phyloP scores from a whole-genome alignment of 2,888 invertebrate genomes.

The Neria commutata region DNA sequence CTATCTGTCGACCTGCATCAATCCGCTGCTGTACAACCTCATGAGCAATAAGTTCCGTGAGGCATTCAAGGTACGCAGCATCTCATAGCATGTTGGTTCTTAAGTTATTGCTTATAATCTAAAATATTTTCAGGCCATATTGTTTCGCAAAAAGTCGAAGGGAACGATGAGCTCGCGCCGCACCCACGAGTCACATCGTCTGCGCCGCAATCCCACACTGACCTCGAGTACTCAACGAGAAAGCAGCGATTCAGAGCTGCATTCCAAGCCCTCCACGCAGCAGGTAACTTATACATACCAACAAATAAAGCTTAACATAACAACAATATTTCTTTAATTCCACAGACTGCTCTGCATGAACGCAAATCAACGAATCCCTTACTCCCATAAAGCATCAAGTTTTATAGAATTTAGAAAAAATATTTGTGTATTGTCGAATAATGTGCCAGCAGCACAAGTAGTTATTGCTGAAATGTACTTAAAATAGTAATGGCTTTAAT shows the following conservation, averaged over 20 bases:
- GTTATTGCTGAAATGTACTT: no score
- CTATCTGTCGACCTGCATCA: constrained; percentile 90
- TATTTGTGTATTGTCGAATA: no score
- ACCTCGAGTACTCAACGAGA: constrained; percentile 64
- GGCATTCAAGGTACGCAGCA: constrained; percentile 79
- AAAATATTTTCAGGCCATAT: constrained; percentile 42
- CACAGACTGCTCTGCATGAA: constrained; percentile 59
- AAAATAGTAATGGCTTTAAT: no score
- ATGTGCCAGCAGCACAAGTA: no score
- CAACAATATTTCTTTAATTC: constrained; percentile 20
- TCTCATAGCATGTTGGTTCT: neutral
- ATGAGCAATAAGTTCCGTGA: constrained; percentile 94
- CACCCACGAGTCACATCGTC: constrained; percentile 44
- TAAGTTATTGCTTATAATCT: no score
- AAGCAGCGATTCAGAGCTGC: constrained; percentile 62
- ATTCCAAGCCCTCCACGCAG: constrained; percentile 62
- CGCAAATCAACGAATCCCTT: constrained; percentile 46
- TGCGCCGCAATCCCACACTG: constrained; percentile 43
- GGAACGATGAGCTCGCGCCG: constrained; percentile 65
- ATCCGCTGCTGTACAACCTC: constrained; percentile 91
- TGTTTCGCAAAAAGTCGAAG: constrained; percentile 54
- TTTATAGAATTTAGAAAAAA: no score
- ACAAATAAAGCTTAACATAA: no score
- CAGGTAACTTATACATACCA: constrained; percentile 59
- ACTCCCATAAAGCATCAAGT: constrained; percentile 36